Evolutionary conservation across 2,797 vertebrate species (phyloP).

Genomic region (Sparidentex hasta): DNA sequence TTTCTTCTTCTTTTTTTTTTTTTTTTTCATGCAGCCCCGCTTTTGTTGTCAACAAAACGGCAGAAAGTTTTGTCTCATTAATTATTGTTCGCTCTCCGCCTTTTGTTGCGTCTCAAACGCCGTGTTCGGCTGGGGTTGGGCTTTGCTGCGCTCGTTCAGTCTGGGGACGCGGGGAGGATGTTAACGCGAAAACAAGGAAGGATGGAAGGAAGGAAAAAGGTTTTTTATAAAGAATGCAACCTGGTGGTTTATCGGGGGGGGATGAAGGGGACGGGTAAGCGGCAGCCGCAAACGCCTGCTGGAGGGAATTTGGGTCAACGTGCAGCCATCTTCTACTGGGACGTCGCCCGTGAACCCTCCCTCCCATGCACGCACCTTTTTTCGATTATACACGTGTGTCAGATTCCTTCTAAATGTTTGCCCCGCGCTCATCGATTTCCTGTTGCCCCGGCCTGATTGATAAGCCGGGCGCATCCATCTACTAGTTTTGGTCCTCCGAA

Average conservation of each 20-base stretch:
- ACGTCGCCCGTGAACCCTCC: conserved; percentile 1
- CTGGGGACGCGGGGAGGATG: neutral
- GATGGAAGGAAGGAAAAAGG: conserved; percentile 10
- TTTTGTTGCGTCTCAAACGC: conserved; percentile 53
- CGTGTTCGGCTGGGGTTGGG: conserved; percentile 29
- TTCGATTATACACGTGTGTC: conserved; percentile 50
- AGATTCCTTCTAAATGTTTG: conserved; percentile 55
- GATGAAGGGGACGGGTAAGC: conserved; percentile 57
- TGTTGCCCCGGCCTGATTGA: conserved; percentile 64
- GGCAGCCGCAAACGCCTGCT: conserved; percentile 74
- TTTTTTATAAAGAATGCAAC: conserved; percentile 48
- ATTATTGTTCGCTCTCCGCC: conserved; percentile 69
- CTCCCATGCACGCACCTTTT: neutral
- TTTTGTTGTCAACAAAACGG: conserved; percentile 74
- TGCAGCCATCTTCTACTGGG: conserved; percentile 45
- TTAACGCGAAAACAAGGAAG: conserved; percentile 28
- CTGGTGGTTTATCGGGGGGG: conserved; percentile 42
- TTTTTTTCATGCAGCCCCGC: conserved; percentile 25
- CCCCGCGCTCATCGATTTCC: conserved; percentile 66
- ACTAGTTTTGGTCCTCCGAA: conserved; percentile 65
- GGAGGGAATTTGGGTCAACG: conserved; percentile 73
- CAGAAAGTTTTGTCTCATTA: conserved; percentile 75
- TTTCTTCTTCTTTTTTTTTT: too few relatives aligned
- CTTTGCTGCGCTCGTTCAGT: neutral
- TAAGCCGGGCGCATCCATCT: conserved; percentile 62